Percentiles rank a stretch among this genome's conserved stretches.
phyloP scores from a whole-genome alignment of 2,888 invertebrate genomes.

The Aporophyla nigra region DNA sequence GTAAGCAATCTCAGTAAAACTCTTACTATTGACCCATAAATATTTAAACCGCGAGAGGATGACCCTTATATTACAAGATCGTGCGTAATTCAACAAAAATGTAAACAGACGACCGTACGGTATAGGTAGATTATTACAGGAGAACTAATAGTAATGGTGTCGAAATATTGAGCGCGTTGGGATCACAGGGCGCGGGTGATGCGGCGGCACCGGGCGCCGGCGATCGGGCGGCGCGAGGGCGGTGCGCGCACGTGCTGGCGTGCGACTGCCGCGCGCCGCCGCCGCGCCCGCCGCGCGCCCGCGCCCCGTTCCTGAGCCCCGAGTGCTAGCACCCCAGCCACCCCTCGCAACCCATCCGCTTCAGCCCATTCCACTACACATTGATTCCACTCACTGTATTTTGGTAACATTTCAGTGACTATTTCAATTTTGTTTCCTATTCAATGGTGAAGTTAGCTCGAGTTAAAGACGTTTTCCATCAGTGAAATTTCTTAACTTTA shows the following conservation, averaged over 20 bases:
- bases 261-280: slow-evolving; percentile 86
- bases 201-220: slow-evolving; percentile 66
- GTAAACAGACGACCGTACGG: slow-evolving; percentile 39
- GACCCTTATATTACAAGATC: slow-evolving; percentile 43
- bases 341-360: slow-evolving; percentile 72
- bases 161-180: slow-evolving; percentile 82
- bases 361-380: slow-evolving; percentile 67
- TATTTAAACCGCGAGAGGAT: slow-evolving; percentile 72
- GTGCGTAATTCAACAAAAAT: slow-evolving; percentile 31
- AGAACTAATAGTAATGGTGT: slow-evolving; percentile 48
- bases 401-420: slow-evolving; percentile 49
- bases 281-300: slow-evolving; percentile 80
- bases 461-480: slow-evolving; percentile 14
- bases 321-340: slow-evolving; percentile 67
- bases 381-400: slow-evolving; percentile 69
- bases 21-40: slow-evolving; percentile 86
- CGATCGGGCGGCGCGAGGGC: slow-evolving; percentile 80
- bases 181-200: slow-evolving; percentile 77
- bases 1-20: slow-evolving; percentile 83
- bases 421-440: slow-evolving; percentile 40
- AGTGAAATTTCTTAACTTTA: neutral
- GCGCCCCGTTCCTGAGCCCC: slow-evolving; percentile 72
- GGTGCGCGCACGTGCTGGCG: slow-evolving; percentile 88
- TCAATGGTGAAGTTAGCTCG: slow-evolving; percentile 23
- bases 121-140: slow-evolving; percentile 41